Evolutionary conservation across 2,888 invertebrate species (phyloP).

Genomic region (Dolichomitus sp.): DNA sequence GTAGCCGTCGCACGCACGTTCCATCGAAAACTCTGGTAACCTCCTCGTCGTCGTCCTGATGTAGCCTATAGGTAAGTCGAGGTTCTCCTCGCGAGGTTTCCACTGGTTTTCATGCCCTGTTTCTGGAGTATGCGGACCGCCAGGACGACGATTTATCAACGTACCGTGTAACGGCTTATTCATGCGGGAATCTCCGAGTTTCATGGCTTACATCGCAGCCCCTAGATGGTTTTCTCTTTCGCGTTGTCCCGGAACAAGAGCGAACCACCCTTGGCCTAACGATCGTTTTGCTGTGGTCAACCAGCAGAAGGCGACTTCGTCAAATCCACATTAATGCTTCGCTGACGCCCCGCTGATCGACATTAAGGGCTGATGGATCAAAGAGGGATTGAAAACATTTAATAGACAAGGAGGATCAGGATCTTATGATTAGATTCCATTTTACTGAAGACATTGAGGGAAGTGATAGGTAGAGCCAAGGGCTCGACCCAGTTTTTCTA

Average conservation of each 20-base stretch:
- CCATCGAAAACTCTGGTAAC: conserved; percentile 38
- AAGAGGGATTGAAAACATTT: conserved; percentile 15
- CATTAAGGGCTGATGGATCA: not conserved
- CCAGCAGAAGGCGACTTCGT: not conserved
- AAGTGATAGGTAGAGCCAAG: no score
- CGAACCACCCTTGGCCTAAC: conserved; percentile 74
- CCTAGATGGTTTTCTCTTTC: conserved; percentile 37
- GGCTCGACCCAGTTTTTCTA: no score
- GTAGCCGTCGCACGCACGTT: conserved; percentile 77
- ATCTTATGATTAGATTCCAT: no score
- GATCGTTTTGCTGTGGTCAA: conserved; percentile 73
- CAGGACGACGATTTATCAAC: conserved; percentile 81
- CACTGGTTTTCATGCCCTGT: conserved; percentile 25
- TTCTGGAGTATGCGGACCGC: not conserved
- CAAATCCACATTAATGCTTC: conserved; percentile 48
- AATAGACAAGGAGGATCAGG: not conserved
- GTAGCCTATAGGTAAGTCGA: conserved; percentile 15
- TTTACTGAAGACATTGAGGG: no score
- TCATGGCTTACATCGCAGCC: conserved; percentile 39
- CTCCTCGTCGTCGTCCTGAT: conserved; percentile 17
- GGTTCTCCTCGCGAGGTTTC: conserved; percentile 58
- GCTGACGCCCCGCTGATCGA: conserved; percentile 26
- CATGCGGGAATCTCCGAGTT: conserved; percentile 78
- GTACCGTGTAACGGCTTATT: conserved; percentile 82
- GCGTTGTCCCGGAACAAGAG: conserved; percentile 47